Evolutionary conservation across 2,113 vertebrate genomes (phyloP).

Genomic region (Trichomycterus rosablanca): DNA sequence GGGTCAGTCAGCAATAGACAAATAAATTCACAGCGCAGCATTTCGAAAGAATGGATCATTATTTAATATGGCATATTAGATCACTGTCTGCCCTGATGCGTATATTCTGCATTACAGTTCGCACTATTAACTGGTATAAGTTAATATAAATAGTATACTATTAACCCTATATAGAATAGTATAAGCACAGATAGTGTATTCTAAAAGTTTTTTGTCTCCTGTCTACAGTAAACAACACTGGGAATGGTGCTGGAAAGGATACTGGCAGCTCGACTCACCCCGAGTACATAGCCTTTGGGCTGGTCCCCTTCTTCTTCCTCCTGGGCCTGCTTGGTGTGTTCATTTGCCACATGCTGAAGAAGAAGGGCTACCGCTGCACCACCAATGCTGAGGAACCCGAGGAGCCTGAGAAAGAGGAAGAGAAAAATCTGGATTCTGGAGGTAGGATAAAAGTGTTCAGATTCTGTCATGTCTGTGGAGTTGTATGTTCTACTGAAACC

Average conservation of each 20-base stretch:
- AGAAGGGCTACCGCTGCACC: conserved; percentile 91
- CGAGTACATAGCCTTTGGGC: conserved; percentile 72
- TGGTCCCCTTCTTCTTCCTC: conserved; percentile 87
- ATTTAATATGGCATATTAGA: too few relatives aligned
- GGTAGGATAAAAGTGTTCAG: conserved; percentile 58
- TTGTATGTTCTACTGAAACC: too few relatives aligned
- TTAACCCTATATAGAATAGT: too few relatives aligned
- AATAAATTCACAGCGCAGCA: too few relatives aligned
- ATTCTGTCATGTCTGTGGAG: neutral
- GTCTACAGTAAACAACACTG: neutral
- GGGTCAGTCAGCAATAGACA: too few relatives aligned
- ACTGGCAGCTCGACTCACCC: conserved; percentile 33
- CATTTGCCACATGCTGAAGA: conserved; percentile 89
- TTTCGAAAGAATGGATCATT: too few relatives aligned
- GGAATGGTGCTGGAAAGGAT: accelerated
- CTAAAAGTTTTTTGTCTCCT: conserved; percentile 3
- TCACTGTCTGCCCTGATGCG: too few relatives aligned
- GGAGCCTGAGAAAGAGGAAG: conserved; percentile 63
- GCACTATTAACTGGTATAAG: too few relatives aligned
- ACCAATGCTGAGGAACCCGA: conserved; percentile 75
- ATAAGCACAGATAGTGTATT: too few relatives aligned
- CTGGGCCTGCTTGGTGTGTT: conserved; percentile 87
- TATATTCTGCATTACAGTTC: too few relatives aligned
- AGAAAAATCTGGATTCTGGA: conserved; percentile 68
- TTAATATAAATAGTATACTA: too few relatives aligned